These are phyloP conservation scores for Melanotus villosus DNA, from an alignment of 2,888 invertebrate species.

Conservation along the genomic window DNA sequence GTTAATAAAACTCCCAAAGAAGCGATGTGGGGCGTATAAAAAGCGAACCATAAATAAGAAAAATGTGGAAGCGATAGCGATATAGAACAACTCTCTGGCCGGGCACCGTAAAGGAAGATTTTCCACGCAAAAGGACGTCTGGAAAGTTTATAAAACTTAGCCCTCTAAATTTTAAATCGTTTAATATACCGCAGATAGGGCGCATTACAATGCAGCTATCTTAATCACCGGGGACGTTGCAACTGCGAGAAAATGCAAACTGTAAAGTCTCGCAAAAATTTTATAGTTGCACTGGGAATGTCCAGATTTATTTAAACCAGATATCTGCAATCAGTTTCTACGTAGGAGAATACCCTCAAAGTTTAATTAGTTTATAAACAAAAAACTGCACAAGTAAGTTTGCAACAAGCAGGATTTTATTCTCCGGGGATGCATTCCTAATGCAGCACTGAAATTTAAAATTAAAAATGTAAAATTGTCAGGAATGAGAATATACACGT, in stretches of 20 bases:
- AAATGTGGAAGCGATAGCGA: slow-evolving; percentile 18
- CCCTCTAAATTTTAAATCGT: neutral
- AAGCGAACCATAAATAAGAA: slow-evolving; percentile 1
- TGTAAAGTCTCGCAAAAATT: no score
- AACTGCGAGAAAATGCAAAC: neutral
- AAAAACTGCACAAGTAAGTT: no score
- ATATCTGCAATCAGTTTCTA: no score
- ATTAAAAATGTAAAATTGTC: no score
- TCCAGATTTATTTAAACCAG: no score
- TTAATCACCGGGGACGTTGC: neutral
- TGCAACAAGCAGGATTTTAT: no score
- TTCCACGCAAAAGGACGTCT: neutral
- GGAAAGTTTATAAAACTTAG: slow-evolving; percentile 1
- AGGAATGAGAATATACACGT: no score
- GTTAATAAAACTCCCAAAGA: slow-evolving; percentile 18
- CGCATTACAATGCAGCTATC: neutral
- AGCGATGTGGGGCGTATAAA: slow-evolving; percentile 13
- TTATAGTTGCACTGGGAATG: no score
- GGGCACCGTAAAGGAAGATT: neutral
- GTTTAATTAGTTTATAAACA: no score
- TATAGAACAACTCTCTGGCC: slow-evolving; percentile 10
- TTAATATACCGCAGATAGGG: slow-evolving; percentile 5
- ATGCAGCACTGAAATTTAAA: no score
- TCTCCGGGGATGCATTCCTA: no score
- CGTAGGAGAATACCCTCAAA: no score